phyloP scores from a whole-genome alignment of 2,888 invertebrate genomes.

The Drosophila yooni region DNA sequence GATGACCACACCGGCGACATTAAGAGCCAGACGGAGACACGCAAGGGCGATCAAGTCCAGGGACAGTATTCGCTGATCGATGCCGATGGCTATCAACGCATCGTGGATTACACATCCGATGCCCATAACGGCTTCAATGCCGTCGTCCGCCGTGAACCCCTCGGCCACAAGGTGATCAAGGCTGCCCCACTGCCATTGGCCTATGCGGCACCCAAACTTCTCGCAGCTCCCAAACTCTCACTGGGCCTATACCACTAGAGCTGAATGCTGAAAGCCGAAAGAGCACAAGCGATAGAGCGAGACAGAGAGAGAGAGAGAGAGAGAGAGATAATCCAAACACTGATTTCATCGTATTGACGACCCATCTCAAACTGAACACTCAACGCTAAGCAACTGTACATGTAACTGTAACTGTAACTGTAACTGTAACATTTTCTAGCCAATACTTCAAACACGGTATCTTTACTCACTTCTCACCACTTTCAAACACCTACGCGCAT shows the following conservation, averaged over 20 bases:
- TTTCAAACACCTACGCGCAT: slow-evolving; percentile 34
- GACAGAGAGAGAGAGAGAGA: slow-evolving; percentile 4
- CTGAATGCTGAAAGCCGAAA: not conserved
- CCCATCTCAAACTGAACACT: slow-evolving; percentile 51
- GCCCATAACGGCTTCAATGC: slow-evolving; percentile 87
- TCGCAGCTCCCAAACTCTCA: slow-evolving; percentile 65
- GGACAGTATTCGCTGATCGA: slow-evolving; percentile 86
- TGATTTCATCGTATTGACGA: slow-evolving; percentile 73
- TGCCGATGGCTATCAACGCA: slow-evolving; percentile 86
- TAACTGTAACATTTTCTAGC: slow-evolving; percentile 32
- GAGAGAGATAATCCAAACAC: slow-evolving; percentile 68
- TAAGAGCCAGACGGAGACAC: slow-evolving; percentile 86
- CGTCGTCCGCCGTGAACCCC: slow-evolving; percentile 86
- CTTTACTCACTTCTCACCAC: slow-evolving; percentile 22
- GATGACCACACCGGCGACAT: slow-evolving; percentile 86
- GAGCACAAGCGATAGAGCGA: not conserved
- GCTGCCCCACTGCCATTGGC: slow-evolving; percentile 82
- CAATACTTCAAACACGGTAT: slow-evolving; percentile 15
- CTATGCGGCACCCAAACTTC: slow-evolving; percentile 71
- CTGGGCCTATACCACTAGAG: slow-evolving; percentile 60
- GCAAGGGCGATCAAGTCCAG: slow-evolving; percentile 86
- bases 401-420: slow-evolving; percentile 36
- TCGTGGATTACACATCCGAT: slow-evolving; percentile 87
- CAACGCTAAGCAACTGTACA: slow-evolving; percentile 35
- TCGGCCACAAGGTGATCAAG: slow-evolving; percentile 83